Evolutionary conservation across 1,140 invertebrate species (phyloP).

Genomic region (Drosophila repleta): DNA sequence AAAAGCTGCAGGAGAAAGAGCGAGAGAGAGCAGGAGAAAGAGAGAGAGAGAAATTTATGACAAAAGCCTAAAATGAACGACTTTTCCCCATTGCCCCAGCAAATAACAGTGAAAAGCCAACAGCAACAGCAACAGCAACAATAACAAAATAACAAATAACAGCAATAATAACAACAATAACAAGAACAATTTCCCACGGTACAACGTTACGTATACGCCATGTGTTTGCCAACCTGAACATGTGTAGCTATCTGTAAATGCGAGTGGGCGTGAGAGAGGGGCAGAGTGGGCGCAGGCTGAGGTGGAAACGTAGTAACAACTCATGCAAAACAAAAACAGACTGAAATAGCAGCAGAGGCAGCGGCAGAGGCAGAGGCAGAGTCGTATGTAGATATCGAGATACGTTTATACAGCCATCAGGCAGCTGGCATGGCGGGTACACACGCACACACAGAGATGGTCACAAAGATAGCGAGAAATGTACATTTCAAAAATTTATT

Average conservation of each 20-base stretch:
- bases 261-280: background rate
- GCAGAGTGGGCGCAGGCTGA: background rate
- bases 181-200: constrained; percentile 61
- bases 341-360: constrained; percentile 45
- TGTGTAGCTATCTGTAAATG: constrained; percentile 74
- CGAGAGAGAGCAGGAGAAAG: background rate
- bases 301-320: constrained; percentile 12
- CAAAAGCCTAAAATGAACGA: constrained; percentile 65
- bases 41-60: constrained; percentile 35
- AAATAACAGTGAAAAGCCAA: constrained; percentile 35
- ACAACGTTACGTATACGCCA: constrained; percentile 69
- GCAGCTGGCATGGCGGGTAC: background rate
- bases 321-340: constrained; percentile 67
- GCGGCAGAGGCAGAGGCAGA: constrained; percentile 31
- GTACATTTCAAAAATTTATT: constrained; percentile 80
- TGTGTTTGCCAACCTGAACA: constrained; percentile 77
- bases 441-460: constrained; percentile 16
- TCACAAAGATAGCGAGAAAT: constrained; percentile 50
- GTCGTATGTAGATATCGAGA: constrained; percentile 66
- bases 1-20: constrained; percentile 25
- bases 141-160: constrained; percentile 46
- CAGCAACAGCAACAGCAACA: constrained; percentile 51
- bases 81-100: constrained; percentile 56
- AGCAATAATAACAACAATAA: constrained; percentile 52
- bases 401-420: constrained; percentile 43